Conservation (phyloP, 1,140 invertebrate species). For the Ectropis grisescens region DNA sequence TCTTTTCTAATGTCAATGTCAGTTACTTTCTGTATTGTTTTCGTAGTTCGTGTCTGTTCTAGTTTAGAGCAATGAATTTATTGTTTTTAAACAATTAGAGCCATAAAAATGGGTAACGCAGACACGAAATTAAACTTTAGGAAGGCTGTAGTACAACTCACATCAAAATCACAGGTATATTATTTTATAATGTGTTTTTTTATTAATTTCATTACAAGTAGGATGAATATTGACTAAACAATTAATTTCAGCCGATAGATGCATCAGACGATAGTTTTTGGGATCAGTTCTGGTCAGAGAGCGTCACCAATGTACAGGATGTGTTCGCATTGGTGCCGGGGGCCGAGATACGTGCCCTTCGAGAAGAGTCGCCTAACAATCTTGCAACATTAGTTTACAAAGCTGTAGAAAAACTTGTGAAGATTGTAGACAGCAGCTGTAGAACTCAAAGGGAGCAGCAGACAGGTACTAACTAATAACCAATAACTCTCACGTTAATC, state of each 20-base stretch:
- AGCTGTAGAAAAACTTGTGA: slow-evolving; percentile 95
- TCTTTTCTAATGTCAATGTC: too few species aligned
- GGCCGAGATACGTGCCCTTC: slow-evolving; percentile 90
- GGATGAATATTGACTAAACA: slow-evolving; percentile 15
- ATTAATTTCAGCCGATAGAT: slow-evolving; percentile 83
- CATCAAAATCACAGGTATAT: slow-evolving; percentile 92
- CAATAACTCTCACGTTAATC: too few species aligned
- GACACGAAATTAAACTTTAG: slow-evolving; percentile 98
- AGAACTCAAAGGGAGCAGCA: slow-evolving; percentile 95
- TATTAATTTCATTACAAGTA: neutral
- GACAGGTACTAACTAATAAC: slow-evolving; percentile 74
- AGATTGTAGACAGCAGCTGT: slow-evolving; percentile 94
- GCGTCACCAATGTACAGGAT: slow-evolving; percentile 94
- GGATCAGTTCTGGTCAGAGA: slow-evolving; percentile 99
- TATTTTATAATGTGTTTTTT: too few species aligned
- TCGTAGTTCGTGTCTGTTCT: slow-evolving; percentile 43
- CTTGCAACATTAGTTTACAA: slow-evolving; percentile 99
- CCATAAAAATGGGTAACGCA: slow-evolving; percentile 90
- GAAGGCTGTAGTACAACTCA: slow-evolving; percentile 96
- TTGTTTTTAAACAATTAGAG: slow-evolving; percentile 29
- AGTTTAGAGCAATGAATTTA: slow-evolving; percentile 44
- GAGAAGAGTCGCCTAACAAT: slow-evolving; percentile 98
- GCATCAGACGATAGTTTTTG: slow-evolving; percentile 94
- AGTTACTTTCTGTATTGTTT: slow-evolving; percentile 34
- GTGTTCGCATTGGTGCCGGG: slow-evolving; percentile 97